Evolutionary conservation across 2,888 invertebrate species (phyloP).

Genomic region (Microctonus aethiopoides): DNA sequence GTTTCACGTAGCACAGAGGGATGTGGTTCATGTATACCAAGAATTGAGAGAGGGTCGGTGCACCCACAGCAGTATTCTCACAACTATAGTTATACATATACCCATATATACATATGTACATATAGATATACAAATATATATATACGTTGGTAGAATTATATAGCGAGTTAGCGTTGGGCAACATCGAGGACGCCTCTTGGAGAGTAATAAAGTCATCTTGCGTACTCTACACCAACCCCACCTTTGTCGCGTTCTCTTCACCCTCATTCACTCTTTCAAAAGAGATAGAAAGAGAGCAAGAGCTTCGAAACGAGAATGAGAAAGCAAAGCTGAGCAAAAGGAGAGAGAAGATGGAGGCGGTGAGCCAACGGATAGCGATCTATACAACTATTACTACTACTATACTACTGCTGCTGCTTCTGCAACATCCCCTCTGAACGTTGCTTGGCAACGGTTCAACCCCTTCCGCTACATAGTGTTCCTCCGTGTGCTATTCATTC

Average conservation of each 20-base stretch:
- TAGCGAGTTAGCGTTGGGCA: conserved; percentile 15
- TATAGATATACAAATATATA: no score
- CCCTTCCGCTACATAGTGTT: conserved; percentile 50
- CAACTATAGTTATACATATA: no score
- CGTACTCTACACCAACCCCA: conserved; percentile 39
- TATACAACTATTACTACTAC: conserved; percentile 50
- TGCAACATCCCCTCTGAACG: conserved; percentile 55
- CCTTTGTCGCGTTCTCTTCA: conserved; percentile 34
- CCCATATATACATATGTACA: neutral
- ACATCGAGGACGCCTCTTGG: conserved; percentile 49
- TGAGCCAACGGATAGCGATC: conserved; percentile 56
- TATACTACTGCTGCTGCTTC: no score
- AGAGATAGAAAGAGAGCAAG: conserved; percentile 37
- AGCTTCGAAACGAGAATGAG: conserved; percentile 32
- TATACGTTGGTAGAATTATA: no score
- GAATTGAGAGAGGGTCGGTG: conserved; percentile 41
- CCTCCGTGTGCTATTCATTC: conserved; percentile 5
- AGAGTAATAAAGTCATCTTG: conserved; percentile 67
- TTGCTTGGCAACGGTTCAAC: conserved; percentile 61
- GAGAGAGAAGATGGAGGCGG: conserved; percentile 41
- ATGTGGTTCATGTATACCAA: neutral
- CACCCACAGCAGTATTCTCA: conserved; percentile 33
- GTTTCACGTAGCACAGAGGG: neutral
- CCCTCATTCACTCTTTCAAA: conserved; percentile 22
- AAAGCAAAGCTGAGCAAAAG: no score